phyloP scores from a whole-genome alignment of 2,113 vertebrate species.

The Oryzias curvinotus region DNA sequence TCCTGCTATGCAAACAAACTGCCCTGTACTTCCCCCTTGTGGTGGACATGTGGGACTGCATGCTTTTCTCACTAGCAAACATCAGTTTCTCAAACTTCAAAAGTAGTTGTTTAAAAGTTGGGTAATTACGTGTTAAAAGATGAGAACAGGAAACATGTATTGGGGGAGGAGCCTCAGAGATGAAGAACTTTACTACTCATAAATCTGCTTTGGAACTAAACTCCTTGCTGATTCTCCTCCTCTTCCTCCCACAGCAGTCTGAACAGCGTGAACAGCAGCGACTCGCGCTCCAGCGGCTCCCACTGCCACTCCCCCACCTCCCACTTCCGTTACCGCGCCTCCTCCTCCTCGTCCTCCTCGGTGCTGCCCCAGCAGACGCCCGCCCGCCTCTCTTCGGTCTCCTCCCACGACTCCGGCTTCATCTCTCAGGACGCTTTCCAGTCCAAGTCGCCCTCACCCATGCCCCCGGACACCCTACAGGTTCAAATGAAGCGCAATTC shows the following conservation, averaged over 20 bases:
- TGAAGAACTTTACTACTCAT: too few species aligned
- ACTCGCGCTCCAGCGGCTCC: conserved; percentile 92
- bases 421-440: conserved; percentile 96
- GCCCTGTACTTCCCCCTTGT: conserved; percentile 14
- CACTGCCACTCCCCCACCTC: conserved; percentile 93
- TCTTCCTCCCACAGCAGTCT: conserved; percentile 83
- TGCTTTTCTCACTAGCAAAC: background rate
- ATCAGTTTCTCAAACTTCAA: background rate
- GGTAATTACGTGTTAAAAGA: too few species aligned
- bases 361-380: conserved; percentile 89
- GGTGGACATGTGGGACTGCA: background rate
- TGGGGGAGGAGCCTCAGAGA: too few species aligned
- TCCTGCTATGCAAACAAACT: background rate
- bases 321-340: conserved; percentile 91
- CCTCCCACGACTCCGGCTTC: conserved; percentile 96
- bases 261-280: conserved; percentile 97
- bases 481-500: conserved; percentile 32
- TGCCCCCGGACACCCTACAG: conserved; percentile 89
- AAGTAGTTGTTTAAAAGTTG: too few species aligned
- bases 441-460: conserved; percentile 93
- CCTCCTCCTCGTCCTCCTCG: conserved; percentile 88
- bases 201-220: too few species aligned
- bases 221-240: background rate
- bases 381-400: conserved; percentile 90
- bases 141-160: too few species aligned